phyloP scores from a whole-genome alignment of 1,140 invertebrate species.

The Drosophila simulans region DNA sequence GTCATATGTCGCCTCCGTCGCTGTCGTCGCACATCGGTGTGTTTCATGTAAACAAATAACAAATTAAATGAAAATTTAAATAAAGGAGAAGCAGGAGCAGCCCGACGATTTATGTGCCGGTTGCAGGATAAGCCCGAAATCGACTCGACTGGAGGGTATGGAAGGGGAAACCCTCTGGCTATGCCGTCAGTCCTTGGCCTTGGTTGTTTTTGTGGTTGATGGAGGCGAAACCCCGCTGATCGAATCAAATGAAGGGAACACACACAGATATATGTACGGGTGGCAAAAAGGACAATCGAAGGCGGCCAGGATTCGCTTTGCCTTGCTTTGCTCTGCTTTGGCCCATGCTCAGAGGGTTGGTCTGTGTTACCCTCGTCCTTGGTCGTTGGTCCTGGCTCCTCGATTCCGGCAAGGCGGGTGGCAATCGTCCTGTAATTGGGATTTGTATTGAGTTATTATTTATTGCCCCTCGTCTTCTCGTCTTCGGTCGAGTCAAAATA shows the following conservation, averaged over 20 bases:
- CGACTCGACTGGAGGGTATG: constrained; percentile 4
- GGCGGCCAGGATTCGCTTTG: constrained; percentile 61
- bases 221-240: constrained; percentile 83
- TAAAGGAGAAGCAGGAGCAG: constrained; percentile 57
- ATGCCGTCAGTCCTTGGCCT: constrained; percentile 37
- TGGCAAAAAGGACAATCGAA: constrained; percentile 73
- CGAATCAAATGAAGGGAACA: constrained; percentile 81
- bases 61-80: constrained; percentile 84
- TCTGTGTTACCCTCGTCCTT: constrained; percentile 43
- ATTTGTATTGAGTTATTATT: constrained; percentile 84
- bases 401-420: constrained; percentile 66
- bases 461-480: constrained; percentile 55
- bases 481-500: constrained; percentile 64
- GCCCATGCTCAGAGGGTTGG: constrained; percentile 46
- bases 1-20: constrained; percentile 77
- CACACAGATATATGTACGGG: constrained; percentile 52
- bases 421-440: constrained; percentile 78
- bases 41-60: constrained; percentile 83
- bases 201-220: constrained; percentile 53
- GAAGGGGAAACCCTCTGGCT: constrained; percentile 44
- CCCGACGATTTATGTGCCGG: constrained; percentile 73
- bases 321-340: constrained; percentile 22
- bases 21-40: constrained; percentile 71
- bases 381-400: constrained; percentile 29
- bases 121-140: constrained; percentile 70